These are phyloP conservation scores for Ictalurus punctatus DNA, from an alignment of 2,113 vertebrate genomes.

Conservation along the genomic window DNA sequence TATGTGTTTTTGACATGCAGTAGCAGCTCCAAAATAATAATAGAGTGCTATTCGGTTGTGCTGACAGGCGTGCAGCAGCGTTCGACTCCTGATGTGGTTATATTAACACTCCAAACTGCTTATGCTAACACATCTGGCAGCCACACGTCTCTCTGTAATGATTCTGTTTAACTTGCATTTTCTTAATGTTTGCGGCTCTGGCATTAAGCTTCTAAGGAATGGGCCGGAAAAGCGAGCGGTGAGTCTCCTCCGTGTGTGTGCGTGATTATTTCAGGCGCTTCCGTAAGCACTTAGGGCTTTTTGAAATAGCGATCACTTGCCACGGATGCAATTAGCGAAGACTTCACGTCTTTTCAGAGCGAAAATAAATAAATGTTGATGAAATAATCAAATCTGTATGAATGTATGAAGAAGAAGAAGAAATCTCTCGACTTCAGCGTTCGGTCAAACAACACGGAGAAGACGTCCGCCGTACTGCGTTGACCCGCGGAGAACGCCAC, in stretches of 20 bases:
- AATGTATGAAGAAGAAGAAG: not conserved
- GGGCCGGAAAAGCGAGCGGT: conserved; percentile 12
- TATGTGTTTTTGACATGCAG: conserved; percentile 52
- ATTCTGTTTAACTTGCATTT: conserved; percentile 42
- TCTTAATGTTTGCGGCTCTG: conserved; percentile 30
- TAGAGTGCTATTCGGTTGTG: conserved; percentile 5
- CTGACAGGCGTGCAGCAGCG: conserved; percentile 9
- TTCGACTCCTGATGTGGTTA: conserved; percentile 33
- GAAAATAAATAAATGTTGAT: too few species aligned
- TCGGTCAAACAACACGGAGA: not conserved
- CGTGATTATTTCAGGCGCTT: conserved; percentile 16
- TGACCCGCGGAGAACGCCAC: conserved; percentile 59
- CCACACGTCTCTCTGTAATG: conserved; percentile 5
- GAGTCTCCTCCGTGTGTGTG: conserved; percentile 2
- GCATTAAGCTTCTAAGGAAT: conserved; percentile 37
- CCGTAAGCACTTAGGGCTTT: conserved; percentile 25
- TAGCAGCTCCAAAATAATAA: not conserved
- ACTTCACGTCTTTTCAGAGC: not conserved
- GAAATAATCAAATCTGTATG: not conserved
- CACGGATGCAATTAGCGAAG: conserved; percentile 7
- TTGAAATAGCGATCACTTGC: not conserved
- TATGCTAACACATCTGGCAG: conserved; percentile 25
- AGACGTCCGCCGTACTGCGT: not conserved
- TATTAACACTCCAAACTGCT: conserved; percentile 22
- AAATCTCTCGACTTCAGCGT: not conserved